Evolutionary conservation across 2,113 vertebrate species (phyloP).

Genomic region (Prinia subflava): DNA sequence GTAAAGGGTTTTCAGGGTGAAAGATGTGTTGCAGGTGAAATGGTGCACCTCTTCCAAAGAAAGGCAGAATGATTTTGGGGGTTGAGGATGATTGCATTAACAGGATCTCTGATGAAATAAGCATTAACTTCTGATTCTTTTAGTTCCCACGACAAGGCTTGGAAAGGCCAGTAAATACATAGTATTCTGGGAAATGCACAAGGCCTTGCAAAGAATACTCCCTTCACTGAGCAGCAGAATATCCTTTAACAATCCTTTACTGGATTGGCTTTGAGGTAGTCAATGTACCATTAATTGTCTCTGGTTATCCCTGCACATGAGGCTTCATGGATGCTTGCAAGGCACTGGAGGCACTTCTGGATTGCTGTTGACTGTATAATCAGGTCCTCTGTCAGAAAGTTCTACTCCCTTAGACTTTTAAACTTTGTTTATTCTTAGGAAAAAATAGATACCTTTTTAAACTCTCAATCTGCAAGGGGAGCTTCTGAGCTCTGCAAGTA

Average conservation of each 20-base stretch:
- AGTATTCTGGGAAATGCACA: neutral
- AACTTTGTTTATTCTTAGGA: neutral
- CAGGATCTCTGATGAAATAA: neutral
- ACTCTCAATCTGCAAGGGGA: neutral
- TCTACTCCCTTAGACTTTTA: neutral
- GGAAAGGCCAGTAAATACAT: neutral
- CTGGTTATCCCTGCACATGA: neutral
- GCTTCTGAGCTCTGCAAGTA: neutral
- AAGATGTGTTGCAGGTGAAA: neutral
- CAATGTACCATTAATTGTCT: neutral
- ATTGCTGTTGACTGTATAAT: neutral
- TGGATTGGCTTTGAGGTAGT: neutral
- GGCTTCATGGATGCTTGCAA: neutral
- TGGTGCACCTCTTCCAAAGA: neutral
- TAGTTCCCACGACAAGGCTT: rapidly evolving
- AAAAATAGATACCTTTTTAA: neutral
- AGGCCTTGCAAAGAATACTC: neutral
- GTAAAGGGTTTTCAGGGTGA: neutral
- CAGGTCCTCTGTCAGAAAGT: neutral
- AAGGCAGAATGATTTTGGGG: neutral
- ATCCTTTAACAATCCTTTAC: neutral
- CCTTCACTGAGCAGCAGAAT: neutral
- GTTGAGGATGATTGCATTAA: neutral
- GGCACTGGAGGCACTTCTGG: neutral
- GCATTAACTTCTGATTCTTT: neutral